Evolutionary conservation across 2,888 invertebrate species (phyloP).

Genomic region (Lepas anatifera): DNA sequence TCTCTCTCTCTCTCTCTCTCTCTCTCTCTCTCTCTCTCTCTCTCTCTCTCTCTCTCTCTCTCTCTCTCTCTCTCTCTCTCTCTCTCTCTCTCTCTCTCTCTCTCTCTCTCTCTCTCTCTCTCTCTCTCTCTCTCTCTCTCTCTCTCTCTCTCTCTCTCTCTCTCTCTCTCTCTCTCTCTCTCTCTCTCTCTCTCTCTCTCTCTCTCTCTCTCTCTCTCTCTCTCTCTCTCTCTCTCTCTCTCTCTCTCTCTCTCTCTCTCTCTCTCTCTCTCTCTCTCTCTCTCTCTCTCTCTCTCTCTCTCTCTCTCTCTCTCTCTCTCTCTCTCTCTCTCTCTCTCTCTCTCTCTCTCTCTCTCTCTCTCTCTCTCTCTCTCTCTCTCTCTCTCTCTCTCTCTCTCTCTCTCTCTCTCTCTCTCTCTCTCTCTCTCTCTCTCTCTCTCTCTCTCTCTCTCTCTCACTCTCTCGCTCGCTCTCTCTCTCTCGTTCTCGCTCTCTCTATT

Average conservation of each 20-base stretch:
- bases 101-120: not conserved
- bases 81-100: not conserved
- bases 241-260: not conserved
- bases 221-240: not conserved
- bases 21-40: not conserved
- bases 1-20: not conserved
- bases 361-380: not conserved
- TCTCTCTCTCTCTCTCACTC: not conserved
- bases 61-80: not conserved
- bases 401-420: not conserved
- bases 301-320: not conserved
- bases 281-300: not conserved
- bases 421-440: not conserved
- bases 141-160: not conserved
- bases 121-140: not conserved
- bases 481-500: conserved; percentile 2
- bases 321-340: not conserved
- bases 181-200: conserved; percentile 7
- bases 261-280: not conserved
- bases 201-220: not conserved
- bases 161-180: not conserved
- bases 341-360: not conserved
- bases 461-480: conserved; percentile 11
- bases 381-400: not conserved
- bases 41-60: conserved; percentile 14